Conservation (phyloP, 2,888 invertebrate species). For the Eulithis testata region DNA sequence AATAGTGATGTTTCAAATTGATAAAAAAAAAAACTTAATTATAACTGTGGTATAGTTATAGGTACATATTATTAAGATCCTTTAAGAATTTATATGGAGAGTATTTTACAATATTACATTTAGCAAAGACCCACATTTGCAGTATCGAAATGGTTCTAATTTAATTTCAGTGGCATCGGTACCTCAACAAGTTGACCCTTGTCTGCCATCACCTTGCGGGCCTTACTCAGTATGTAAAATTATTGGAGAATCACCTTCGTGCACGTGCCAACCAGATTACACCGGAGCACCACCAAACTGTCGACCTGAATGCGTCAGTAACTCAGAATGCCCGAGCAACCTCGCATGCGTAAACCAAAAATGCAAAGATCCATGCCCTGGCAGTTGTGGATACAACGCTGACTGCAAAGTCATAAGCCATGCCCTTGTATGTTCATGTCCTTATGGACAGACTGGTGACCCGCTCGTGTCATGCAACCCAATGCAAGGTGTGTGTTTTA, state of each 20-base stretch:
- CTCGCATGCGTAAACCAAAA: slow-evolving; percentile 88
- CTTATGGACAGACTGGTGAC: slow-evolving; percentile 87
- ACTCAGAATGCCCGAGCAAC: slow-evolving; percentile 87
- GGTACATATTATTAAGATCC: no score
- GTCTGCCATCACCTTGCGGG: slow-evolving; percentile 88
- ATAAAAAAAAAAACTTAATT: no score
- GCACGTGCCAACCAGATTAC: slow-evolving; percentile 86
- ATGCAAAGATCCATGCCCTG: slow-evolving; percentile 89
- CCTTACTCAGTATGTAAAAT: slow-evolving; percentile 86
- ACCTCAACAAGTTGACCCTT: slow-evolving; percentile 82
- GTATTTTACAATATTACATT: no score
- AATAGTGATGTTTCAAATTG: no score
- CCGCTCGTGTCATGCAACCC: slow-evolving; percentile 82
- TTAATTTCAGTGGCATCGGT: slow-evolving; percentile 63
- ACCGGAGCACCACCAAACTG: slow-evolving; percentile 87
- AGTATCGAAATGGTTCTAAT: not conserved
- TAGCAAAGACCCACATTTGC: no score
- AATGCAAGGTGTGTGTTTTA: slow-evolving; percentile 62
- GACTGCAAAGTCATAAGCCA: slow-evolving; percentile 90
- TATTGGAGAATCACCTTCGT: slow-evolving; percentile 86
- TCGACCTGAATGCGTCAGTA: slow-evolving; percentile 87
- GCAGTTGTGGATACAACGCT: slow-evolving; percentile 88
- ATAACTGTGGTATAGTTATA: no score
- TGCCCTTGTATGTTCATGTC: slow-evolving; percentile 87
- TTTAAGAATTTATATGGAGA: no score